phyloP scores from a whole-genome alignment of 2,888 invertebrate species.

The Eristalis pertinax region DNA sequence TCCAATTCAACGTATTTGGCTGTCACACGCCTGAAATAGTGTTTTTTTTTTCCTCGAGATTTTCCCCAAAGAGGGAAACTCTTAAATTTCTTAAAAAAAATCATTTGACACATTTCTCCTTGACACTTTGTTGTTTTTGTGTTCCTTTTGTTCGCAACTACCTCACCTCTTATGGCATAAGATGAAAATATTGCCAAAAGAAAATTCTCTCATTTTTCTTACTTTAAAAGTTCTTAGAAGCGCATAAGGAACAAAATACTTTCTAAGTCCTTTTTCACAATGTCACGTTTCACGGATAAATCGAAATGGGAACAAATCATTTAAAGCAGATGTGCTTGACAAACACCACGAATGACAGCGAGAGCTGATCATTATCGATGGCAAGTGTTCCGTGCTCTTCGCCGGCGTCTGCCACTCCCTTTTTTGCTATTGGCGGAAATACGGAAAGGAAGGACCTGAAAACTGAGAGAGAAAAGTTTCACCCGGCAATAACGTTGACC shows the following conservation, averaged over 20 bases:
- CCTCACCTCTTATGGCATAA: not conserved
- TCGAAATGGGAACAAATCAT: constrained; percentile 65
- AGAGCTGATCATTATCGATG: constrained; percentile 68
- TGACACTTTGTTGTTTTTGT: not conserved
- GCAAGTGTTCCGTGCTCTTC: constrained; percentile 33
- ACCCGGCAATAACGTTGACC: not conserved
- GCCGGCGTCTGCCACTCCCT: not conserved
- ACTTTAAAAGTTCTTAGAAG: constrained; percentile 62
- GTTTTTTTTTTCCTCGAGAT: not conserved
- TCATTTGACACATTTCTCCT: not conserved
- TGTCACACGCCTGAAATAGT: no score
- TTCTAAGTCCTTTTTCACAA: constrained; percentile 68
- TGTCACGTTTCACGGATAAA: constrained; percentile 67
- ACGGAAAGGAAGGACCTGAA: not conserved
- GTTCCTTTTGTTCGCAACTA: not conserved
- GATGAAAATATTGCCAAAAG: constrained; percentile 54
- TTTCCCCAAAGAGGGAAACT: not conserved
- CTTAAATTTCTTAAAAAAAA: not conserved
- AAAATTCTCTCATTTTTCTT: constrained; percentile 60
- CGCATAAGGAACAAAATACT: constrained; percentile 65
- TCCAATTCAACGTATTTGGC: no score
- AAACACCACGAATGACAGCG: constrained; percentile 67
- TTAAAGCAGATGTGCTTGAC: constrained; percentile 70
- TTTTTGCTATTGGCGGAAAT: not conserved
- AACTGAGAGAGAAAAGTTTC: not conserved